Evolutionary conservation across 1,140 invertebrate species (phyloP), one percentile per base, ranked within the genome.

Genomic region (Hylaeus volcanicus): DNA sequence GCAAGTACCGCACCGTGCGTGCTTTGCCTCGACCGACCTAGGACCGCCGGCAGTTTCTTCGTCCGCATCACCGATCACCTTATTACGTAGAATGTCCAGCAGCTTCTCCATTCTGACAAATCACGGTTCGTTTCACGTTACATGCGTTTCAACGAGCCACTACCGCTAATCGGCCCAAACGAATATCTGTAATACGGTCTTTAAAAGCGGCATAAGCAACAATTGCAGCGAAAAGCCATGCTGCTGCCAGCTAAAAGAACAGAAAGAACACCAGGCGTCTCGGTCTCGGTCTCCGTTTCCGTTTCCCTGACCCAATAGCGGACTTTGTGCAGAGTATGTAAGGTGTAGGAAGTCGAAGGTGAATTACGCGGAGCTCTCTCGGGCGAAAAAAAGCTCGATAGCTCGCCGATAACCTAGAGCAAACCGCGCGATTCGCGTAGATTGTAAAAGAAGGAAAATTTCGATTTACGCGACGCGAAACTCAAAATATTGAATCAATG

Each of bases 91-190:
- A 82, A 89, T 90, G 81, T 87, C 89, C 87, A 91, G 88, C 91
- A 91, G 91, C 85, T 90, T 91, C 89, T 92, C 92, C 84, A 92
- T 86, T 92, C 92, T 93, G 88, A 90, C 79, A 93, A 93, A 93
- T 91, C 85, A 92, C 76, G 91, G 88, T 90, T 90, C 87, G 86
- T 86, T 87, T 92, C 90, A 91, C 89, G 86, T 88, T 85, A 88
- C 68, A 61, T 80, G 68, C 73, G 41, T 75, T 73, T 68, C 63
- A 71, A 12, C 58, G n/a, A 64, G 39, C 39, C 74, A 80, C 77
- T 51, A 73, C 81, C 84, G 76, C 79, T 89, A 86, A 86, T 85
- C 75, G 83, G 73, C 79, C 87, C 88, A 88, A 84, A 85, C 48
- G 86, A 84, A 86, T 69, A 60, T 86, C 75, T 85, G 81, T 81